phyloP scores from a whole-genome alignment of 2,113 vertebrate genomes.

The Turnix velox region DNA sequence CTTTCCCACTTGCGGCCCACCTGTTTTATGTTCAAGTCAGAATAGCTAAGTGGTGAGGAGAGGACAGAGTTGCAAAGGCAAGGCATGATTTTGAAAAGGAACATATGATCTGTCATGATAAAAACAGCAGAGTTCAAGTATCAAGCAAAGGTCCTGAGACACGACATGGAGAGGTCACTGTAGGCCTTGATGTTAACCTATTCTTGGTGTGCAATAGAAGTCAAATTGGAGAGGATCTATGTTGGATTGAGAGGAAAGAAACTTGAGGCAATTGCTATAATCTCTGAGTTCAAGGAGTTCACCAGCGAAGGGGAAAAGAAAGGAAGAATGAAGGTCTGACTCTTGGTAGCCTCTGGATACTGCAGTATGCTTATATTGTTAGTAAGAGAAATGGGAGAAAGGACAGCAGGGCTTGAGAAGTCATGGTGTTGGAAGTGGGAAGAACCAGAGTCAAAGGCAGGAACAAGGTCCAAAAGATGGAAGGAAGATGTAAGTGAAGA shows the following conservation, averaged over 20 bases:
- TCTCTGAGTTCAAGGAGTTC: slow-evolving; percentile 45
- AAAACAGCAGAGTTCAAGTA: slow-evolving; percentile 47
- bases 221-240: neutral
- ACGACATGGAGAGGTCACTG: slow-evolving; percentile 45
- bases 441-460: neutral
- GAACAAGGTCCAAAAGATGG: slow-evolving; percentile 22
- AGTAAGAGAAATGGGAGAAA: neutral
- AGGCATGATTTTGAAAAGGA: neutral
- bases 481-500: neutral
- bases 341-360: slow-evolving; percentile 31
- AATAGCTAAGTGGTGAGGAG: slow-evolving; percentile 6
- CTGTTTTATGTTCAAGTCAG: neutral
- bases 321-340: neutral
- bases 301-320: neutral
- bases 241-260: neutral
- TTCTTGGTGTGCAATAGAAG: neutral
- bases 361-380: neutral
- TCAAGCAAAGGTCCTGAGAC: slow-evolving; percentile 39
- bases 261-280: neutral
- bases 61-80: neutral
- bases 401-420: neutral
- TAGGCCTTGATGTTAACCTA: slow-evolving; percentile 30
- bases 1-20: neutral
- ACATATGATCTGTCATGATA: slow-evolving; percentile 16
- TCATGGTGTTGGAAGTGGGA: neutral